phyloP scores from a whole-genome alignment of 2,113 vertebrate genomes.

The Grus americana region DNA sequence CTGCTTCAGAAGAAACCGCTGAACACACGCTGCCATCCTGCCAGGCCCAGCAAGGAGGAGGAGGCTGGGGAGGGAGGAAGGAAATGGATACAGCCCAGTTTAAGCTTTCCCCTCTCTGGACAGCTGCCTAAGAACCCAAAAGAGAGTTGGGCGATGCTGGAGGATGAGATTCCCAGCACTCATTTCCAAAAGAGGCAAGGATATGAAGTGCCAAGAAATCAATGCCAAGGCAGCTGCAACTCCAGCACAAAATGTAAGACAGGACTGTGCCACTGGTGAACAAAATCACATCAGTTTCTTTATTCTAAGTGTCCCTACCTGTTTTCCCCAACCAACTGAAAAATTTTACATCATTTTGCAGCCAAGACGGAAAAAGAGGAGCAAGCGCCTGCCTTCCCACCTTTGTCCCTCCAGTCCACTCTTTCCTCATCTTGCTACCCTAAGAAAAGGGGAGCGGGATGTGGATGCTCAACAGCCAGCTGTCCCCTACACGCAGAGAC shows the following conservation, averaged over 20 bases:
- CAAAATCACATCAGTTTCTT: not conserved
- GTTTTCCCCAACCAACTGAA: not conserved
- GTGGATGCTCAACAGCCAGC: not conserved
- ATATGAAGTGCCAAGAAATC: not conserved
- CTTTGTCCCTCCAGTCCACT: not conserved
- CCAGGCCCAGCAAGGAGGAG: not conserved
- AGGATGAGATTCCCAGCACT: not conserved
- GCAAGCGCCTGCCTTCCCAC: not conserved
- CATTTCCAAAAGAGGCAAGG: not conserved
- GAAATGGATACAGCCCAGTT: not conserved
- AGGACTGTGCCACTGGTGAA: not conserved
- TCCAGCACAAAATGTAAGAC: not conserved
- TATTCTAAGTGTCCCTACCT: not conserved
- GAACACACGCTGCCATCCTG: not conserved
- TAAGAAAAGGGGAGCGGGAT: not conserved
- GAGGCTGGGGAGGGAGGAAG: not conserved
- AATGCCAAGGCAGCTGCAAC: not conserved
- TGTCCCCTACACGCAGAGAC: not conserved
- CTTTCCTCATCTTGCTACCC: not conserved
- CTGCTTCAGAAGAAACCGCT: not conserved
- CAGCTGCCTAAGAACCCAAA: not conserved
- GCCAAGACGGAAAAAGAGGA: not conserved
- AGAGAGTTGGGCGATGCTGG: not conserved
- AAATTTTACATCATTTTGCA: not conserved
- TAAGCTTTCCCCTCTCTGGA: not conserved